Base-by-base conservation (phyloP, 2,797 vertebrate genomes). In the Crocodylus rhombifer region DNA sequence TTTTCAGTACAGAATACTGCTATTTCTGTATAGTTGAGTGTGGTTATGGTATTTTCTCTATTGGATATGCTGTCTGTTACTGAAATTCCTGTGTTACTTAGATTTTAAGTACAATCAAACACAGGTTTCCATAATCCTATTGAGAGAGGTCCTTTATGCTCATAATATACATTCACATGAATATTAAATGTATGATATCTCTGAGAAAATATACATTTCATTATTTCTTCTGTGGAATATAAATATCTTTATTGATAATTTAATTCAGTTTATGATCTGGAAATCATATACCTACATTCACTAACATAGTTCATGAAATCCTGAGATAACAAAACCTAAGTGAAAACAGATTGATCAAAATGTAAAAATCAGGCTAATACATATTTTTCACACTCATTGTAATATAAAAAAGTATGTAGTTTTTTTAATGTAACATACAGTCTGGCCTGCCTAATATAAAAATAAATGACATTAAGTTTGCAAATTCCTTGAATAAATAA, bases 231-330 rank as follows among this genome's bases (percentile, higher is more conserved):
- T 42, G 28, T 21, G 56, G 83, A 60, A 84, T 91, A 75, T 81
- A 69, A 36, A 51, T 80, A 36, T 85, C 64, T 87, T 94, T 81
- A 79, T 51, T 58, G 55, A 71, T 87, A 14, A 36, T 69, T 93
- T 78, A 84, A 78, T 67, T 82, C 76, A 79, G 57, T 36, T 80
- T 84, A 73, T 80, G 85, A 33, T 79, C 56, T 21, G 81, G 76
- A 90, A 87, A 77, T 30, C 86, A 77, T 10, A 28, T 77, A 51
- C 20, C 67, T 81, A 33, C 20, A 56, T 56, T 60, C 20, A 58
- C 62, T 90, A 83, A 67, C 3, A 28, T 33, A 92, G 55, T 92
- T 85, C 23, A 81, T 80, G 79, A 77, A 86, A 84, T 86, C 83
- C 21, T 14, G 26, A 57, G 30, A 74, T 56, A 79, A 81, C 80